Base-by-base conservation (phyloP, 2,888 invertebrate species). In the Xestia xanthographa region DNA sequence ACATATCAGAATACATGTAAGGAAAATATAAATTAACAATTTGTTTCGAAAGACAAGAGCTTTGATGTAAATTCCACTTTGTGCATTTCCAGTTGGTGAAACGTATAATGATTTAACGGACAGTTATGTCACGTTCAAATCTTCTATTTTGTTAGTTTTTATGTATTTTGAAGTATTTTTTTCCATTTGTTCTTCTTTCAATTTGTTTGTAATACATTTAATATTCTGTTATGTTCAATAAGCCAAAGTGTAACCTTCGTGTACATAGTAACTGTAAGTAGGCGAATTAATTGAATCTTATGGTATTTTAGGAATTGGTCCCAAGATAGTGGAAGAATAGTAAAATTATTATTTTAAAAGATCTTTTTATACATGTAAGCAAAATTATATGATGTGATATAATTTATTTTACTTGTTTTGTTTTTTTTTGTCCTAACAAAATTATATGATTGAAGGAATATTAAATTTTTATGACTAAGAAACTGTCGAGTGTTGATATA, bases 201-300 rank as follows among this genome's bases (percentile, higher is more conserved):
- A 41, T 62, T n/a, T 65, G 2, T 38, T 48, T 73, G 14, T 60
- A 11, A 65, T 45, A 11, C 41, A 4, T 71, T 22, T 70, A 41
- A n/a, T 45, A 50, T 72, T 60, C 17, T 77, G 17, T 29, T 75
- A 78, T 84, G 53, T 81, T 48, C 45, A 45, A 50, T 77, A 73
- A 69, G 69, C 84, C 87, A 86, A 87, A 84, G 86, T 80, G 68
- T 79, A 69, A 70, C 26, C 34, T 75, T 79, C 38, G 50, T 82
- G 86, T 87, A 87, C 77, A 86, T 87, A 87, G 75, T 85, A 75
- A 83, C 63, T 66, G 67, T 86, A 87, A 78, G 78, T 87, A 86
- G 79, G 72, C 48, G 34, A 75, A 83, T 70, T 8, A 72, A 78
- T 78, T 75, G 45, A 83, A 75, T 78, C 66, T 77, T 66, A 66